These are phyloP conservation scores for Steromphala cineraria DNA, from an alignment of 2,888 invertebrate genomes.

Conservation along the genomic window DNA sequence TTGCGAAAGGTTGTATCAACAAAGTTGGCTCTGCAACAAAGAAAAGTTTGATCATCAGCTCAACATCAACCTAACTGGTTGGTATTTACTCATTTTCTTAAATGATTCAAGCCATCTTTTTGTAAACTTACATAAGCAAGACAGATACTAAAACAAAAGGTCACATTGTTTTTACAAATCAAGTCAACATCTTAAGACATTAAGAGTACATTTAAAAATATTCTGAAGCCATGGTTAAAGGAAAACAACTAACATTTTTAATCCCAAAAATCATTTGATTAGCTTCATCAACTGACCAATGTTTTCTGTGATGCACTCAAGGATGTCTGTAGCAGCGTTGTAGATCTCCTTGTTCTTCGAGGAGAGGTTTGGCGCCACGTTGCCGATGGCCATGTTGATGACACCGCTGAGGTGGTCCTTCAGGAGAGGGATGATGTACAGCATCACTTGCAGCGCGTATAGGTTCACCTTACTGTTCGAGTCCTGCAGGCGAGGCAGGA, in stretches of 20 bases:
- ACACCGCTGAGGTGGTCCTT: conserved; percentile 56
- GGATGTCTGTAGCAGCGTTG: conserved; percentile 62
- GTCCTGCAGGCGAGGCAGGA: conserved; percentile 73
- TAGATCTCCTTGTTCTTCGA: conserved; percentile 74
- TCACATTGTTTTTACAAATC: no score
- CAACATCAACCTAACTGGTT: no score
- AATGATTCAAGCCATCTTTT: no score
- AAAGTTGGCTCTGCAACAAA: conserved; percentile 63
- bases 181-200: no score
- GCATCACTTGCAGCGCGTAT: conserved; percentile 70
- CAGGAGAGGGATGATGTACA: conserved; percentile 63
- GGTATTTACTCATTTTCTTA: no score
- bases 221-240: background rate
- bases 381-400: conserved; percentile 66
- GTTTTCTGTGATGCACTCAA: conserved; percentile 67
- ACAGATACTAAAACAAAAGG: no score
- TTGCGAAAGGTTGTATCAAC: conserved; percentile 70
- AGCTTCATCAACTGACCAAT: conserved; percentile 58
- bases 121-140: no score
- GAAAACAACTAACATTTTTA: background rate
- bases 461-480: conserved; percentile 75
- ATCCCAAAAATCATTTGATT: background rate
- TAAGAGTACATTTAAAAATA: background rate
- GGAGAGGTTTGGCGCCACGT: conserved; percentile 71
- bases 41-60: background rate